Evolutionary conservation across 2,113 vertebrate species (phyloP).

Genomic region (Haemorhous mexicanus): DNA sequence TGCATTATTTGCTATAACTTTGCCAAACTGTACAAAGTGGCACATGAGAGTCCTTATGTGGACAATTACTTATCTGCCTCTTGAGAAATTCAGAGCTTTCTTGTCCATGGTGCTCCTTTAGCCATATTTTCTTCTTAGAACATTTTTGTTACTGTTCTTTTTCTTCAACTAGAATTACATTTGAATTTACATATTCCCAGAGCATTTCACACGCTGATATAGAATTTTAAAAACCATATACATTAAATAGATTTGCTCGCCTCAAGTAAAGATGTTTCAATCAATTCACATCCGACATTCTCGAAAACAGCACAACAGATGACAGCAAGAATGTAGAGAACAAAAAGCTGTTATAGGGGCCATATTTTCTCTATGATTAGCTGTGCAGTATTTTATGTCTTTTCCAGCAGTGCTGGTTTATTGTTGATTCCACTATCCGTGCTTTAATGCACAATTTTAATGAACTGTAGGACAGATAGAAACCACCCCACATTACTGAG

Average conservation of each 20-base stretch:
- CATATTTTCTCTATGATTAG: constrained; percentile 14
- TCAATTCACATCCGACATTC: constrained; percentile 26
- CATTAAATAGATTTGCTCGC: not conserved
- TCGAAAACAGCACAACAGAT: constrained; percentile 14
- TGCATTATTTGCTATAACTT: not conserved
- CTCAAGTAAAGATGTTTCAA: constrained; percentile 13
- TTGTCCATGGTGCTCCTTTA: not conserved
- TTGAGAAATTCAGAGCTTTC: not conserved
- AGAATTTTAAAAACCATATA: not conserved
- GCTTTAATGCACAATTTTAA: not conserved
- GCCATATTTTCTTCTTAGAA: not conserved
- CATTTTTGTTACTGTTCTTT: not conserved
- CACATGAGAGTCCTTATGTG: not conserved
- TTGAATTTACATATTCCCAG: not conserved
- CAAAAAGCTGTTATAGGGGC: constrained; percentile 16
- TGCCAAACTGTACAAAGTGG: not conserved
- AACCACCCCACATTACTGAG: not conserved
- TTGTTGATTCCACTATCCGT: not conserved
- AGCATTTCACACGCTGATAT: not conserved
- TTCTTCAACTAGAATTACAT: not conserved
- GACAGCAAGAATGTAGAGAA: constrained; percentile 24
- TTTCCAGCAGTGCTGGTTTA: constrained; percentile 14
- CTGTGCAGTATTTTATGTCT: constrained; percentile 34
- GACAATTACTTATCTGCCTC: not conserved
- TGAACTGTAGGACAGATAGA: constrained; percentile 20